Evolutionary conservation across 2,888 invertebrate genomes (phyloP).

Genomic region (Saturnia pavonia): DNA sequence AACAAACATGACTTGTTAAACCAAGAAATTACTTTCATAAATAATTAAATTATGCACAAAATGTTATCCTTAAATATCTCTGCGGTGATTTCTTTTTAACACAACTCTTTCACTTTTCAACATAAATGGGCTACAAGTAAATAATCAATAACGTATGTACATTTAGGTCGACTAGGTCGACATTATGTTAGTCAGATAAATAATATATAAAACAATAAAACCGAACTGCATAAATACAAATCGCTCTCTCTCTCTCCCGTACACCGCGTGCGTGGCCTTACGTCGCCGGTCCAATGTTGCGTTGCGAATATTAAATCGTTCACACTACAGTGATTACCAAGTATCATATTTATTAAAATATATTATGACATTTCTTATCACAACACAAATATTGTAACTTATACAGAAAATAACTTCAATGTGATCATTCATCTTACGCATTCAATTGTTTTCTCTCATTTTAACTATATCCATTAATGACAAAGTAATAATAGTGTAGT

Average conservation of each 20-base stretch:
- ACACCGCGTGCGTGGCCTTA: not conserved
- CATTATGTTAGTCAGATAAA: not conserved
- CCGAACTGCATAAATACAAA: constrained; percentile 2
- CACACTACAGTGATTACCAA: constrained; percentile 52
- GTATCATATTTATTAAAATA: constrained; percentile 48
- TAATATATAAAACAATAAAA: not conserved
- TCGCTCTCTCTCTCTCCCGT: not conserved
- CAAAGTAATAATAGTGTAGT: too few species aligned
- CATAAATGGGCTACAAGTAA: not conserved
- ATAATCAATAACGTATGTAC: not conserved
- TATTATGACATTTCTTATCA: constrained; percentile 1
- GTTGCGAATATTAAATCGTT: constrained; percentile 41
- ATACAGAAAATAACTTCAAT: not conserved
- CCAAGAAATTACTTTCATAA: not conserved
- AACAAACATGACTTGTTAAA: not conserved
- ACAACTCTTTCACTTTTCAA: not conserved
- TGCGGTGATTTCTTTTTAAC: not conserved
- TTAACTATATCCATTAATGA: too few species aligned
- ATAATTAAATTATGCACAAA: not conserved
- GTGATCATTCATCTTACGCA: not conserved
- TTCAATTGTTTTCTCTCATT: not conserved
- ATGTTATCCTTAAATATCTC: not conserved
- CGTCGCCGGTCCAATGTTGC: constrained; percentile 18
- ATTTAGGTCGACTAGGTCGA: not conserved
- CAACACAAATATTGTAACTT: not conserved